These are phyloP conservation scores for Clanis bilineata DNA, from an alignment of 2,888 invertebrate genomes.

Conservation along the genomic window DNA sequence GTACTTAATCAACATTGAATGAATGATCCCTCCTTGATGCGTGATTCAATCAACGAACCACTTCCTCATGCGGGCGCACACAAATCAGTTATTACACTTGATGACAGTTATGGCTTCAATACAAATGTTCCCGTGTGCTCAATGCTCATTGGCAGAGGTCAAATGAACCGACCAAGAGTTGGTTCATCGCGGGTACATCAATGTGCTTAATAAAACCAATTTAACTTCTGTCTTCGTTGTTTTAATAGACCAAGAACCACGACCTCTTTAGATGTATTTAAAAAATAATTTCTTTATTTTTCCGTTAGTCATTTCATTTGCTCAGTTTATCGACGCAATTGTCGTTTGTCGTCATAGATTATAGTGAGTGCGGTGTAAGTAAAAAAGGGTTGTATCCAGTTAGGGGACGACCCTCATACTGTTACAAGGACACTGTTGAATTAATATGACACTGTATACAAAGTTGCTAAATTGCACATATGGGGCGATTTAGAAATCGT, in stretches of 20 bases:
- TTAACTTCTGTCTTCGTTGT: conserved; percentile 64
- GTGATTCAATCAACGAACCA: conserved; percentile 68
- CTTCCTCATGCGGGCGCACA: conserved; percentile 77
- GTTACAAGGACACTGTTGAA: conserved; percentile 46
- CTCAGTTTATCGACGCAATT: not conserved
- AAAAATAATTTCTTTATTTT: not conserved
- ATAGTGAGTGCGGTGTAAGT: conserved; percentile 62
- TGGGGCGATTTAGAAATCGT: conserved; percentile 13
- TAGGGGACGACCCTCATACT: conserved; percentile 59
- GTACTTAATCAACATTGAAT: conserved; percentile 50
- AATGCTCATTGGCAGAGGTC: conserved; percentile 68
- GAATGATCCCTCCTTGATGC: conserved; percentile 54
- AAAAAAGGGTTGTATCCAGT: conserved; percentile 67
- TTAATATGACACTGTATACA: conserved; percentile 30
- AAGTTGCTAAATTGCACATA: conserved; percentile 3
- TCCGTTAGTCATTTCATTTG: not conserved
- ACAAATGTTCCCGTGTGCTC: conserved; percentile 72
- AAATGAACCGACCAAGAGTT: conserved; percentile 71
- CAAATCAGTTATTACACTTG: conserved; percentile 66
- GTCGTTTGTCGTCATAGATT: conserved; percentile 45
- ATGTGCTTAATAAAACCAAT: conserved; percentile 67
- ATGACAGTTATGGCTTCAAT: conserved; percentile 70
- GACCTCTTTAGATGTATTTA: conserved; percentile 1
- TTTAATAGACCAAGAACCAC: conserved; percentile 34
- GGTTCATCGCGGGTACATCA: conserved; percentile 49